Percentiles rank a stretch among this genome's conserved stretches.
Conservation (phyloP, 2,888 invertebrate genomes). For the Rhopalosiphum nymphaeae region DNA sequence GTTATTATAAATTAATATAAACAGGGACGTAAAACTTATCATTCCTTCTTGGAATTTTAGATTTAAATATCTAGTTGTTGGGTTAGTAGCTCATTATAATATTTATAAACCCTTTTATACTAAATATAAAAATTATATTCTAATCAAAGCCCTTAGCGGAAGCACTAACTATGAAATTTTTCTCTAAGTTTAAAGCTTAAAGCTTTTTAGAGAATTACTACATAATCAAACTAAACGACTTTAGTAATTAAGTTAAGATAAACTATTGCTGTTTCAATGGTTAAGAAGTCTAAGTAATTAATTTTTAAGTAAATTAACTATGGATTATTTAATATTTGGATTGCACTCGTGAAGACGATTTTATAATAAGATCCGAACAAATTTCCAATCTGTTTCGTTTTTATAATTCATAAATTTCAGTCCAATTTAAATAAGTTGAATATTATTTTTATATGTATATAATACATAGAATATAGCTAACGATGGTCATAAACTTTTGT, state of each 20-base stretch:
- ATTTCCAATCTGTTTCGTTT: background rate
- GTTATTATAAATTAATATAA: background rate
- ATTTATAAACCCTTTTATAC: background rate
- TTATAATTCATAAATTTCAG: background rate
- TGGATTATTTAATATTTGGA: background rate
- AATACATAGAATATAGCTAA: background rate
- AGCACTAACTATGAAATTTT: background rate
- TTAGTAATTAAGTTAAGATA: background rate
- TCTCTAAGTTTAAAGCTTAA: background rate
- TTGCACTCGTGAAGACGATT: background rate
- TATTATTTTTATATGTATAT: background rate
- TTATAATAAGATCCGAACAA: background rate
- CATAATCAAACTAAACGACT: background rate
- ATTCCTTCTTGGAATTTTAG: background rate
- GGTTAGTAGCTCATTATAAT: background rate
- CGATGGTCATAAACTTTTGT: background rate
- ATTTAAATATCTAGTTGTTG: background rate
- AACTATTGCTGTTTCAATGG: background rate
- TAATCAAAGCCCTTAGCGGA: background rate
- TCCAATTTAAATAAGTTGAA: background rate
- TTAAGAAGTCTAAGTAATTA: conserved; percentile 18
- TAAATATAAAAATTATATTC: background rate
- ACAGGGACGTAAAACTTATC: background rate
- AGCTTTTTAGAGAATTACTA: background rate
- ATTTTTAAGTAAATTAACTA: background rate